These are phyloP conservation scores for Amiota mariae DNA, from an alignment of 2,888 invertebrate species.

Conservation along the genomic window DNA sequence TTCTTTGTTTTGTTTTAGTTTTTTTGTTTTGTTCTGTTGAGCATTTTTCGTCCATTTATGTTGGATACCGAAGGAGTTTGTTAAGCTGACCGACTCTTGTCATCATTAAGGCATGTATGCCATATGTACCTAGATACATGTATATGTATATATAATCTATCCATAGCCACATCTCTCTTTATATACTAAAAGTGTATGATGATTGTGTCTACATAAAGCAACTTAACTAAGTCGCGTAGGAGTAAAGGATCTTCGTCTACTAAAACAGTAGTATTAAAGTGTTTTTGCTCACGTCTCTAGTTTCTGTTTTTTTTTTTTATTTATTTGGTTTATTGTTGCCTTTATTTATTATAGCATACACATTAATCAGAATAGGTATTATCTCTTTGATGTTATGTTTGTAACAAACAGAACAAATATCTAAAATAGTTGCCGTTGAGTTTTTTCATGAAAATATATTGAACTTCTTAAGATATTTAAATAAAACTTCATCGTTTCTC, in stretches of 20 bases:
- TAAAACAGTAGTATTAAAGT: background rate
- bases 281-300: background rate
- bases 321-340: background rate
- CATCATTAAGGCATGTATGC: slow-evolving; percentile 2
- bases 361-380: too few relatives aligned
- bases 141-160: too few relatives aligned
- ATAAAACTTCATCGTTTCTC: too few relatives aligned
- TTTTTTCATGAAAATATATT: background rate
- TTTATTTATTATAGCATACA: too few relatives aligned
- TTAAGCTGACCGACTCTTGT: background rate
- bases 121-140: too few relatives aligned
- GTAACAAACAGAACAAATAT: too few relatives aligned
- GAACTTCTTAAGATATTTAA: too few relatives aligned
- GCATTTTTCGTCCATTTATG: background rate
- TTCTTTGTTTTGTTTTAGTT: too few relatives aligned
- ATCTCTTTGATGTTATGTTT: too few relatives aligned
- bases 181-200: background rate
- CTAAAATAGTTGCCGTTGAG: background rate
- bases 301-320: background rate
- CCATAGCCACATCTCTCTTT: background rate
- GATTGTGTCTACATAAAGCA: background rate
- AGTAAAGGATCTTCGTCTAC: too few relatives aligned
- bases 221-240: background rate
- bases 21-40: background rate
- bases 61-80: slow-evolving; percentile 7